Percentiles rank a stretch among this genome's conserved stretches.
phyloP scores from a whole-genome alignment of 2,888 invertebrate genomes.

The Halictus ligatus region DNA sequence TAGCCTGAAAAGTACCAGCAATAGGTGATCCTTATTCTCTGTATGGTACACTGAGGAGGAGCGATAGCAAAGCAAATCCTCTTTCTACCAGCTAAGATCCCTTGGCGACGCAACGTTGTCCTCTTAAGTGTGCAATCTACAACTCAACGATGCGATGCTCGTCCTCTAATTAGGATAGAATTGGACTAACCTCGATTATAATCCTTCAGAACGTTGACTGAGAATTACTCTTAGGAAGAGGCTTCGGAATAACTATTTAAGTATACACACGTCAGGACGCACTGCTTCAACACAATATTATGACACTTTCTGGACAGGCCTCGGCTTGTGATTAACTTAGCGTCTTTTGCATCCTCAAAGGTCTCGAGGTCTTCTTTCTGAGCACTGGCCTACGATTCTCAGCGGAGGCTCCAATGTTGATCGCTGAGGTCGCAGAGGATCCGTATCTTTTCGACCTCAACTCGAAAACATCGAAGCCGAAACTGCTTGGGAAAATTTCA shows the following conservation, averaged over 20 bases:
- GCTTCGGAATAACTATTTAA: background rate
- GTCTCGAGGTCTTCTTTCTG: background rate
- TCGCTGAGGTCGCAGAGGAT: background rate
- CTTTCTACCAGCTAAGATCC: background rate
- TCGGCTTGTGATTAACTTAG: background rate
- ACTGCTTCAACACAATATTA: slow-evolving; percentile 50
- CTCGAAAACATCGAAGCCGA: background rate
- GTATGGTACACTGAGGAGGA: background rate
- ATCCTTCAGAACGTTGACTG: slow-evolving; percentile 10
- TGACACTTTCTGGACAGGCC: slow-evolving; percentile 35
- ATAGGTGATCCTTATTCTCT: background rate
- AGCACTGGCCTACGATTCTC: background rate
- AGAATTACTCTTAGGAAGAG: background rate
- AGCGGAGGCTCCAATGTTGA: background rate
- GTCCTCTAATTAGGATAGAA: background rate
- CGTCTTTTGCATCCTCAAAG: background rate
- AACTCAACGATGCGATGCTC: background rate
- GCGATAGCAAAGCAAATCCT: background rate
- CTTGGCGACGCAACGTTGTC: background rate
- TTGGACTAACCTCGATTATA: background rate
- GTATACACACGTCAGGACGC: slow-evolving; percentile 34
- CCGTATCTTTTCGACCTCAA: background rate
- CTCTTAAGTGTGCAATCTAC: background rate
- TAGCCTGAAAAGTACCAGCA: background rate
- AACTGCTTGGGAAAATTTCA: background rate